A percentile compares a stretch with the other conserved stretches of the same genome.
Conservation (phyloP, 2,797 vertebrate genomes). For the Notolepis coatsorum region DNA sequence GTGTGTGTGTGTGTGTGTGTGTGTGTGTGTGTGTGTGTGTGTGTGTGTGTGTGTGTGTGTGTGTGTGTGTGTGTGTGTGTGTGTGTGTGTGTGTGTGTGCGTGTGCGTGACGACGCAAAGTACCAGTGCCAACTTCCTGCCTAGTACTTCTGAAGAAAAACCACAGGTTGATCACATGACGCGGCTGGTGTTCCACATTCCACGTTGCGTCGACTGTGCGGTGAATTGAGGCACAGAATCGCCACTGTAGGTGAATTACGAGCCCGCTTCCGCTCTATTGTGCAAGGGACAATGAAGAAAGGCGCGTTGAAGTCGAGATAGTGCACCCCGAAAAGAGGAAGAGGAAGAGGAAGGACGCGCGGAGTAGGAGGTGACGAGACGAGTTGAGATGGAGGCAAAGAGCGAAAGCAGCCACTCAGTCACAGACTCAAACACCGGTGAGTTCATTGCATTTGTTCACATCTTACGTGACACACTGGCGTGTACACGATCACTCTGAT, state of each 20-base stretch:
- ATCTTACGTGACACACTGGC: slow-evolving; percentile 20
- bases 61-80: neutral
- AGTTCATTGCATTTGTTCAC: slow-evolving; percentile 24
- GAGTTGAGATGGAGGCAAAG: slow-evolving; percentile 58
- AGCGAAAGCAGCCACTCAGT: slow-evolving; percentile 11
- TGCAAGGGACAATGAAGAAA: slow-evolving; percentile 24
- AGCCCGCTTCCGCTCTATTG: slow-evolving; percentile 4
- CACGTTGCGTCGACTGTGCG: neutral
- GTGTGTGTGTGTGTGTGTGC: neutral
- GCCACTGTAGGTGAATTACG: neutral
- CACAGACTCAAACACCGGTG: slow-evolving; percentile 43
- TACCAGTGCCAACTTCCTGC: slow-evolving; percentile 64
- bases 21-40: slow-evolving; percentile 10
- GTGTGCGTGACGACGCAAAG: neutral
- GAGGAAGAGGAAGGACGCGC: slow-evolving; percentile 39
- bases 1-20: slow-evolving; percentile 6
- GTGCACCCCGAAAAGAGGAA: slow-evolving; percentile 63
- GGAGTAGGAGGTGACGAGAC: neutral
- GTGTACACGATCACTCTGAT: too few species aligned
- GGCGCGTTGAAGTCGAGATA: slow-evolving; percentile 28
- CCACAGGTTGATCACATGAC: slow-evolving; percentile 66
- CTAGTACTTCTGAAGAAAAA: slow-evolving; percentile 37
- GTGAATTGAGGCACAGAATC: neutral
- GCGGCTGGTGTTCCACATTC: slow-evolving; percentile 13
- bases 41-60: slow-evolving; percentile 3